Evolutionary conservation across 2,888 invertebrate genomes (phyloP), one percentile per base, ranked within the genome.

Genomic region (Lacanobia oleracea): DNA sequence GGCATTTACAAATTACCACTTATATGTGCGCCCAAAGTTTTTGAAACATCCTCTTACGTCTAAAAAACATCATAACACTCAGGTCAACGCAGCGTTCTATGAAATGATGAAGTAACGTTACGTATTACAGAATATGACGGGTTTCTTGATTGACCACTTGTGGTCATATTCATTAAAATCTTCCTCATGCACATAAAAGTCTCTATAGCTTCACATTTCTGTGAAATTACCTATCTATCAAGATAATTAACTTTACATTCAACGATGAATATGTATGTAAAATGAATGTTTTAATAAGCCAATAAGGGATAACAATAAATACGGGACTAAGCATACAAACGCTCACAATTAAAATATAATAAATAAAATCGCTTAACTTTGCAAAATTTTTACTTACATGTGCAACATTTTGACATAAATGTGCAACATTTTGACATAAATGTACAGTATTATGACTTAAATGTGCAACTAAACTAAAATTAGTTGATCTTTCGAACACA

Each of bases 181-280:
- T 77, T 79, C 67, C 78, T 77, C 54, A 40, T 77, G 62, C n/a
- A 63, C 43, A 48, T 65, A 48, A 40, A 68, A 37, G 40, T 45
- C 40, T 79, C 51, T 61, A 72, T 50, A 72, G 59, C 59, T 59
- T 74, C 45, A 59, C 50, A 74, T 79, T 66, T 77, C 33, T 66
- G 54, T 7, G 50, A 74, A 74, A 74, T 54, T 66, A 33, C 45
- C 33, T n/a, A n/a, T n/a, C 12, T 14, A 54, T 63, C 54, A 66
- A 74, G 23, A 33, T 65, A 62, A 71, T 71, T 78, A 62, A 51
- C 56, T 53, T 21, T 12, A 48, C 18, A 71, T 62, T 53, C 72
- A 78, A 62, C 21, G 27, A 62, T 72, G 27, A 72, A 57, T 75
- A 53, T 45, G 51, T 62, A 57, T 60, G 45, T 6, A 63, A 57